Evolutionary conservation across 2,113 vertebrate genomes (phyloP).

Genomic region (Pterocles burchelli): DNA sequence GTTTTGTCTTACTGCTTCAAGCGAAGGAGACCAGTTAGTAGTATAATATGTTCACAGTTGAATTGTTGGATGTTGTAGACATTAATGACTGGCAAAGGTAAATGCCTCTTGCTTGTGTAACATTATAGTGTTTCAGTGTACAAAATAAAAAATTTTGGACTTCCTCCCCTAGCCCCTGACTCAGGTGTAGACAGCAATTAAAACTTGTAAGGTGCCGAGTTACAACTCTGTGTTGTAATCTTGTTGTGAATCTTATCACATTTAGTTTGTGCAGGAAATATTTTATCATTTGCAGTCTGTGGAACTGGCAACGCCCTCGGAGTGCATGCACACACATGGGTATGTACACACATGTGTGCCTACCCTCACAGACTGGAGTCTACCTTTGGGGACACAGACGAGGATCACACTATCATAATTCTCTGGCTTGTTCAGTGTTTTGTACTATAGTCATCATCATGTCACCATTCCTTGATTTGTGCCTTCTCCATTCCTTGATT

Average conservation of each 20-base stretch:
- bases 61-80: not conserved
- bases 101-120: not conserved
- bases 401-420: not conserved
- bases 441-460: not conserved
- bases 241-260: not conserved
- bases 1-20: not conserved
- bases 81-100: not conserved
- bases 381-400: accelerated
- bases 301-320: not conserved
- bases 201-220: not conserved
- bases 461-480: not conserved
- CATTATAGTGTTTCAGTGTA: not conserved
- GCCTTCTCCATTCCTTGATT: not conserved
- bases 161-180: not conserved
- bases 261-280: not conserved
- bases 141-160: not conserved
- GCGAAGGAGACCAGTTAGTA: not conserved
- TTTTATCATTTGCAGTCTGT: not conserved
- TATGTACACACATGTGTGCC: accelerated
- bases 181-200: not conserved
- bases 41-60: not conserved
- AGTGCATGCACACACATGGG: accelerated
- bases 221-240: not conserved
- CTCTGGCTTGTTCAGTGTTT: not conserved
- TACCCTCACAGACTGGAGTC: not conserved